Base-by-base conservation (phyloP, 1,140 invertebrate genomes). In the Bombus superbus region DNA sequence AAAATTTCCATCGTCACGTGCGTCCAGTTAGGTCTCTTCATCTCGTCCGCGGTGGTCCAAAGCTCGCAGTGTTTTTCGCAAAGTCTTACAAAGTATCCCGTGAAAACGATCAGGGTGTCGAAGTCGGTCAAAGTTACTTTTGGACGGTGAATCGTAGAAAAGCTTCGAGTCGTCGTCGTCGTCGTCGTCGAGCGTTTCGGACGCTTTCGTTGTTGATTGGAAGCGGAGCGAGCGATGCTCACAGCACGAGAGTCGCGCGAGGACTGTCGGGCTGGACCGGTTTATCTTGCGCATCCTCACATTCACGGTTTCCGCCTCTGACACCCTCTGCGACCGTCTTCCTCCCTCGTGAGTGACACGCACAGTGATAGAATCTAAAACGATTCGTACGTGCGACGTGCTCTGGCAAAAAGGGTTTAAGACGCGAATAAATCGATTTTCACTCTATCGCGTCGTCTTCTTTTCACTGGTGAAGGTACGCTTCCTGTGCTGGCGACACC, bases 211-310 rank as follows among this genome's bases (percentile, higher is more conserved):
- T 53, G 18, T 53, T 53, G n/a, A 47, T 28, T 40, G 15, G 38
- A 28, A 1, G 25, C 8, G 1, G 15, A 5, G 3, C n/a, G 22
- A 15, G 15, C 86, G 64, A 72, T 47, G 81, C 81, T 81, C 44
- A 40, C 86, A 59, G 74, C n/a, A 69, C 80, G 86, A 87, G 77
- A 81, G 90, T 72, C 87, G 90, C 91, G 91, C 86, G 89, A 83
- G 73, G 81, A 92, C 91, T 92, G 91, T 62, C 84, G 85, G 83
- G 32, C 69, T 68, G 76, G 59, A 79, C 38, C 74, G 38, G 35
- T 80, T 77, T 64, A 76, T 59, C 66, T 73, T n/a, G 89, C 89
- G 89, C 89, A 90, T 87, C 89, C 89, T 90, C 88, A 35, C 69
- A 28, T 85, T 90, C 88, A 35, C 69, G 25, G 88, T 53, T 78